Base-by-base conservation (phyloP, 2,797 vertebrate species). In the Eulemur coronatus region DNA sequence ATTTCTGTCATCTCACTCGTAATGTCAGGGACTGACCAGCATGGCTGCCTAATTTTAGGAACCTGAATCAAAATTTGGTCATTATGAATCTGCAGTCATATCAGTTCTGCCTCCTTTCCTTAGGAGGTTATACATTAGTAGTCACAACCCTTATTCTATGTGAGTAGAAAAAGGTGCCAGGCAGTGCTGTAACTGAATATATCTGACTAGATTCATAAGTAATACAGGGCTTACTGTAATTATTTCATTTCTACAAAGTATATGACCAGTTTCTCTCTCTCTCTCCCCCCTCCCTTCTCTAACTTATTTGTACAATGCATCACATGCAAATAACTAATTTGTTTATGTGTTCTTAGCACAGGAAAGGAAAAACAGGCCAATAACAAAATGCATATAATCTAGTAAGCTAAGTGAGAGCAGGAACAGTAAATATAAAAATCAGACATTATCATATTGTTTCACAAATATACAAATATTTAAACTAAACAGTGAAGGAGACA, bases 11-110 rank as follows among this genome's bases (percentile, higher is more conserved):
- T 72, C 38, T 81, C 38, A 15, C 78, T 38, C 50, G 86, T 67
- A 91, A 94, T n/a, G 69, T 50, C 70, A 69, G 61, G 17, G 67
- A 61, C n/a, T 78, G 87, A 91, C 65, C 41, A 82, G 35, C 9
- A 50, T 9, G 55, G 46, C 61, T 95, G 38, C 73, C 76, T 97
- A 70, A 93, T 91, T 79, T 81, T 84, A 91, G 69, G 72, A 94
- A 41, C 15, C 41, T 94, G 61, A 85, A 92, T 90, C 67, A 95
- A 73, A 94, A 92, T 57, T 52, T 59, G 52, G 33, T 15, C 70
- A 69, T 82, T 95, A 26, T 79, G 41, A 95, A 63, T 88, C 94
- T 87, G 50, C 63, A 94, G 80, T 91, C 18, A 90, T 70, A 84
- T 86, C 15, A 81, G 24, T 69, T 78, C 79, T 92, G 26, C 35